Base-by-base conservation (phyloP, 2,113 vertebrate genomes). In the Corythornis madagascariensis region DNA sequence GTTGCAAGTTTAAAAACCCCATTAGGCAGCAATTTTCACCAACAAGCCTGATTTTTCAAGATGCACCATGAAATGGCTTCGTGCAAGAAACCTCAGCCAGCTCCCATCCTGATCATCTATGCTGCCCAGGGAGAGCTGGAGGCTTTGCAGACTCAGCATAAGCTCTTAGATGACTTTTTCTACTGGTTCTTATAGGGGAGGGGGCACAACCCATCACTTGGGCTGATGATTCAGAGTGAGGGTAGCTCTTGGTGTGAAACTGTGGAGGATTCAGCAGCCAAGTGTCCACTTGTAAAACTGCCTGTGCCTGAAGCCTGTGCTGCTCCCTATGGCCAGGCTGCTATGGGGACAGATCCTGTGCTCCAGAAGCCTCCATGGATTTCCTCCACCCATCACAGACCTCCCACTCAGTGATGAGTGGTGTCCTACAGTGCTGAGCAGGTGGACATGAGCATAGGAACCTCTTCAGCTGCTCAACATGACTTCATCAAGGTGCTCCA, bases 371-470 rank as follows among this genome's bases (percentile, higher is more conserved):
- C 35, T 77, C 85, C 13, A 1, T 7, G 10, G 14, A 16, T 25
- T 66, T 74, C 6, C 4, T 4, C 9, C 14, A 45, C 8, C 4
- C 18, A 7, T 3, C 0, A 0, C 0, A 4, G 28, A 77, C 55
- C 38, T 71, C 22, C 20, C 0, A 1, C 10, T 42, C 10, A 0
- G 9, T 22, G 17, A 38, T 3, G 13, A 53, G 47, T 22, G 42
- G 29, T n/a, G 48, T 57, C 22, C 35, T 2, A 1, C 35, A 14
- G 17, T 2, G 4, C 6, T 3, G 11, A 56, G 33, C 42, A 63
- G 38, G 60, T 4, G 47, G 13, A 40, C 2, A 5, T 3, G 16
- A 83, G 11, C 25, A 43, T 0, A 4, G 35, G 35, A 81, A 83
- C n/a, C 19, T 28, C 61, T 79, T 75, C 13, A 67, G 25, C 38